Evolutionary conservation across 1,140 invertebrate genomes (phyloP).

Genomic region (Aphis gossypii): DNA sequence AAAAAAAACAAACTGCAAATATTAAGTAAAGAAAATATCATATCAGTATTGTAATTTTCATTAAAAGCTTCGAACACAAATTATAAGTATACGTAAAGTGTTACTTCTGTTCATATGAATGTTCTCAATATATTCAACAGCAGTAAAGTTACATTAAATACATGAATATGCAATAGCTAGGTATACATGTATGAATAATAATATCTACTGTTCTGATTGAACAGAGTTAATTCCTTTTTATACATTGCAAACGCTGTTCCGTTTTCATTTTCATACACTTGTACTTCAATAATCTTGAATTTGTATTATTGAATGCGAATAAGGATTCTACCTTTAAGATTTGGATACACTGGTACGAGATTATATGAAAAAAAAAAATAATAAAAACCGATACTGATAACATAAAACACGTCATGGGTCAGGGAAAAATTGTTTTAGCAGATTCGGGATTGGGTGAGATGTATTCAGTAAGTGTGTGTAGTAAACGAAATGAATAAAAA

Average conservation of each 20-base stretch:
- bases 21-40: neutral
- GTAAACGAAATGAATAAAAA: neutral
- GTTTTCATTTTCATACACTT: neutral
- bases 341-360: neutral
- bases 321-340: neutral
- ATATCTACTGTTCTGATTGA: neutral
- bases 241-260: neutral
- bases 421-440: neutral
- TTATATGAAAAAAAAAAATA: neutral
- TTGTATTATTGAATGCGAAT: neutral
- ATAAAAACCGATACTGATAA: neutral
- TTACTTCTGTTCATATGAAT: neutral
- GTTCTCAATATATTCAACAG: neutral
- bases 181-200: neutral
- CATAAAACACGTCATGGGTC: neutral
- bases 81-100: neutral
- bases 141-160: slow-evolving; percentile 1
- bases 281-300: neutral
- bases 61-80: neutral
- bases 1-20: neutral
- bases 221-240: slow-evolving; percentile 1
- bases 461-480: neutral
- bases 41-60: neutral
- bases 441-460: neutral
- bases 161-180: neutral